A percentile compares a stretch with the other conserved stretches of the same genome.
Evolutionary conservation across 2,113 vertebrate species (phyloP).

Genomic region (Cinclus mexicanus): DNA sequence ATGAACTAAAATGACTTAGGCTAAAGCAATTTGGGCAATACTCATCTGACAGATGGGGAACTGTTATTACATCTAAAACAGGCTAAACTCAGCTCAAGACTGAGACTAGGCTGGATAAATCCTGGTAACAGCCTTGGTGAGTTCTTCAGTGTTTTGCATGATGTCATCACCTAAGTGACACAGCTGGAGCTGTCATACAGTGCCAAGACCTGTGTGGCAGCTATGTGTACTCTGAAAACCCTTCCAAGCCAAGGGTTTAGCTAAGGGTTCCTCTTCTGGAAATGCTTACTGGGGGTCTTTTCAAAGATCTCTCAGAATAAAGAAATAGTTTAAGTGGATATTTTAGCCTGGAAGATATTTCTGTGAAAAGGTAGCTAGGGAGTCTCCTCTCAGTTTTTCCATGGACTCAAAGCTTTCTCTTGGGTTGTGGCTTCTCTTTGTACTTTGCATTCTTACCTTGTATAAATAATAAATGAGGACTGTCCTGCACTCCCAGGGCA

Average conservation of each 20-base stretch:
- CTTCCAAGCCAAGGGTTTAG: background rate
- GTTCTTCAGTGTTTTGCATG: background rate
- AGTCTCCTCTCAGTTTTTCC: background rate
- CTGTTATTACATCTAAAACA: background rate
- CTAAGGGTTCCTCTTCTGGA: background rate
- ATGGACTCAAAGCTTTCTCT: background rate
- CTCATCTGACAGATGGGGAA: background rate
- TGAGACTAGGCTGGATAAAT: background rate
- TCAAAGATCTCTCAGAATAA: background rate
- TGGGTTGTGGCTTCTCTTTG: background rate
- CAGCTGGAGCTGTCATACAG: background rate
- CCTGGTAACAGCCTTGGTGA: background rate
- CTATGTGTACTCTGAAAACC: background rate
- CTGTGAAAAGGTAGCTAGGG: background rate
- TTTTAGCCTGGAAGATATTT: background rate
- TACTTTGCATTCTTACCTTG: background rate
- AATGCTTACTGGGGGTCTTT: fast-evolving
- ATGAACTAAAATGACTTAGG: background rate
- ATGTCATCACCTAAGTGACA: background rate
- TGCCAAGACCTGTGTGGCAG: background rate
- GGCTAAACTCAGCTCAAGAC: background rate
- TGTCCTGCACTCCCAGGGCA: background rate
- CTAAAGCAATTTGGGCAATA: background rate
- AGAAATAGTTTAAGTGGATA: background rate
- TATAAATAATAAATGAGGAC: background rate